Conservation (phyloP, 1,140 invertebrate species). For the Cherax destructor region DNA sequence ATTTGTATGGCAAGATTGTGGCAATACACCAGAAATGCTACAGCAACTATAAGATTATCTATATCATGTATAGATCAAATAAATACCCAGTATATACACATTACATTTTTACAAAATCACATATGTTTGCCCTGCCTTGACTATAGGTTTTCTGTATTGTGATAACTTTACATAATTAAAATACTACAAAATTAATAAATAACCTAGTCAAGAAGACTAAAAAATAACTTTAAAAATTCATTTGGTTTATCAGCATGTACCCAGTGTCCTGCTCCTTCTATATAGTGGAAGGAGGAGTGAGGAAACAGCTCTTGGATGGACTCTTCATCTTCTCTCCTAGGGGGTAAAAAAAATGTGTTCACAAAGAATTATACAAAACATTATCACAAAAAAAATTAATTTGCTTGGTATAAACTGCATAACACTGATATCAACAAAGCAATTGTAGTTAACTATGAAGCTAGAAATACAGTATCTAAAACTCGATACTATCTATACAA, state of each 20-base stretch:
- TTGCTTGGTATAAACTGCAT: no score
- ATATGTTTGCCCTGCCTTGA: not conserved
- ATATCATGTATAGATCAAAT: no score
- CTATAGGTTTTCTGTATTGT: not conserved
- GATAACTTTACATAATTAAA: not conserved
- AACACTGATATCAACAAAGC: not conserved
- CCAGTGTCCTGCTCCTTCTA: constrained; percentile 92
- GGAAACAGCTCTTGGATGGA: constrained; percentile 87
- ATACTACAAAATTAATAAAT: no score
- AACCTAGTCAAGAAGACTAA: constrained; percentile 5
- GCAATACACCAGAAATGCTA: no score
- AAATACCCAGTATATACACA: no score
- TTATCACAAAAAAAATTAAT: not conserved
- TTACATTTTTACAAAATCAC: not conserved
- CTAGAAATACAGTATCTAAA: not conserved
- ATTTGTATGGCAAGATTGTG: no score
- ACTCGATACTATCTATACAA: not conserved
- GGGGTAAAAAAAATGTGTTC: constrained; percentile 73
- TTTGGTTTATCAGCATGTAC: constrained; percentile 92
- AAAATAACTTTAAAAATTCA: constrained; percentile 81
- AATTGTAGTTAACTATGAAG: no score
- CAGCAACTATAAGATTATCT: no score
- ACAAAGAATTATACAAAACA: no score
- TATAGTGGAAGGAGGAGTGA: constrained; percentile 82
- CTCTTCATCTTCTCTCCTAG: constrained; percentile 81